Evolutionary conservation across 2,888 invertebrate species (phyloP).

Genomic region (Watsonalla cultraria): DNA sequence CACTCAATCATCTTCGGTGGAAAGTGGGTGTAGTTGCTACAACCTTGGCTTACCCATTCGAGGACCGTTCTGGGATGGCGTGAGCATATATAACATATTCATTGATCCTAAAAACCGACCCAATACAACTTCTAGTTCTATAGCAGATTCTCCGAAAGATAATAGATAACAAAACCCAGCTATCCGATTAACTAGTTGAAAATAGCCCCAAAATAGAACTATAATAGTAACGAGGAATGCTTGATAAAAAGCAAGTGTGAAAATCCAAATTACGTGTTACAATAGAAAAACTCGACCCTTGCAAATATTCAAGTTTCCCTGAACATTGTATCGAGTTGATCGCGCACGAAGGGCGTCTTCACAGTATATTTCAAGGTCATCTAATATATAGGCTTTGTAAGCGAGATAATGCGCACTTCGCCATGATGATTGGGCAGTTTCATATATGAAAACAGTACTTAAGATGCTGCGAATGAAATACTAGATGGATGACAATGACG

Average conservation of each 20-base stretch:
- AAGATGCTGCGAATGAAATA: too few relatives aligned
- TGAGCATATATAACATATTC: too few relatives aligned
- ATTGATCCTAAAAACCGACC: too few relatives aligned
- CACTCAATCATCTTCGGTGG: too few relatives aligned
- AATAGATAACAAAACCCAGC: too few relatives aligned
- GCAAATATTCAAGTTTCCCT: slow-evolving; percentile 2
- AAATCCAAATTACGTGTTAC: slow-evolving; percentile 1
- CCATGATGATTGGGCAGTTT: slow-evolving; percentile 5
- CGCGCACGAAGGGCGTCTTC: slow-evolving; percentile 7
- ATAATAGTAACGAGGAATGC: background rate
- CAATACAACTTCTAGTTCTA: too few relatives aligned
- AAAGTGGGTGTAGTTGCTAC: too few relatives aligned
- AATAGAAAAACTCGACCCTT: slow-evolving; percentile 1
- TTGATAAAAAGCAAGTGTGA: background rate
- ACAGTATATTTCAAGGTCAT: slow-evolving; percentile 8
- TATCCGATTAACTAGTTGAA: too few relatives aligned
- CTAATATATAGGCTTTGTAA: background rate
- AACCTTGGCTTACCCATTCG: too few relatives aligned
- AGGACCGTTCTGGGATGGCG: too few relatives aligned
- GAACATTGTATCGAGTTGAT: slow-evolving; percentile 19
- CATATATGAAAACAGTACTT: too few relatives aligned
- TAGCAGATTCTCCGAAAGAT: too few relatives aligned
- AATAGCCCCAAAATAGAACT: background rate
- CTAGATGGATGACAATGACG: background rate
- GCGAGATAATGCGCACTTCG: slow-evolving; percentile 4